phyloP scores from a whole-genome alignment of 2,888 invertebrate species.

The Melanchra persicariae region DNA sequence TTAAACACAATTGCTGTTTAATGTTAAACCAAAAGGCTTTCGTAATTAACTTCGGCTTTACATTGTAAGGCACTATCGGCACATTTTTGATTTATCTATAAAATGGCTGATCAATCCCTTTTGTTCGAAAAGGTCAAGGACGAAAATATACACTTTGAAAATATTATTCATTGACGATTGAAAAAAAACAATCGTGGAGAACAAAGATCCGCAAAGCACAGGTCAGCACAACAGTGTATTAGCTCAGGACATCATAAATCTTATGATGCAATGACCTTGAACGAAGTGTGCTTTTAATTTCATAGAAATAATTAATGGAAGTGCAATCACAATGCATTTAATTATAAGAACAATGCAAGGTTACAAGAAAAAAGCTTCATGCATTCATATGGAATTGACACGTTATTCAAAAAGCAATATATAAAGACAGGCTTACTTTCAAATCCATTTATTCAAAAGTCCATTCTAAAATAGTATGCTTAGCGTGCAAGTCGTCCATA shows the following conservation, averaged over 20 bases:
- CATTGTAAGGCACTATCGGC: conserved; percentile 73
- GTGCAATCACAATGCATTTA: conserved; percentile 21
- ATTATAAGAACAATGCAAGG: conserved; percentile 49
- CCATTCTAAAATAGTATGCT: conserved; percentile 59
- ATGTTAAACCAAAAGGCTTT: conserved; percentile 42
- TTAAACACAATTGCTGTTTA: conserved; percentile 28
- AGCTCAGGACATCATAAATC: conserved; percentile 56
- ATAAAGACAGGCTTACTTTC: conserved; percentile 56
- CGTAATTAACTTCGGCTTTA: conserved; percentile 77
- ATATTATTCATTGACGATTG: conserved; percentile 68
- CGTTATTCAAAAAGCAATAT: conserved; percentile 35
- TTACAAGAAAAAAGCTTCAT: conserved; percentile 23
- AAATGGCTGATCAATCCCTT: conserved; percentile 73
- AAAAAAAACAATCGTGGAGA: conserved; percentile 69
- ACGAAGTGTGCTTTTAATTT: conserved; percentile 50
- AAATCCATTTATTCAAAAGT: conserved; percentile 59
- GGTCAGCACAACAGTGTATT: conserved; percentile 52
- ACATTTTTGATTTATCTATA: conserved; percentile 78
- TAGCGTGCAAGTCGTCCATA: conserved; percentile 63
- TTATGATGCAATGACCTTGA: conserved; percentile 55
- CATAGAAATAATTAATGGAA: conserved; percentile 52
- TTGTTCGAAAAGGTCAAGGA: conserved; percentile 80
- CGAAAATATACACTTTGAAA: conserved; percentile 62
- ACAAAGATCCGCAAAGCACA: conserved; percentile 68
- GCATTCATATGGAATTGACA: conserved; percentile 24